These are phyloP conservation scores for Neoniphon sammara DNA, from an alignment of 2,797 vertebrate genomes.

Conservation along the genomic window DNA sequence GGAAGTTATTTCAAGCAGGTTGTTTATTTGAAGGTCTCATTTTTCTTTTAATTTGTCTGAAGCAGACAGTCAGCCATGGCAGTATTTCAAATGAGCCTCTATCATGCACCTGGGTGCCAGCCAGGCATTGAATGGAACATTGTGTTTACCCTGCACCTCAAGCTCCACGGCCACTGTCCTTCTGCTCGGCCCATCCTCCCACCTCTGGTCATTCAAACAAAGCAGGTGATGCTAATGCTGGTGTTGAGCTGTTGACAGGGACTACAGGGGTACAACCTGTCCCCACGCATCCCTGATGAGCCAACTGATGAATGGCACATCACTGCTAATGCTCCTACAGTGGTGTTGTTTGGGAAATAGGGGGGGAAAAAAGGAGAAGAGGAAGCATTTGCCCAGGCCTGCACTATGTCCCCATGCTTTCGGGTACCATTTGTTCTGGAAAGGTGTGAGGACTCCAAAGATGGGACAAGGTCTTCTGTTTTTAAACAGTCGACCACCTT, in stretches of 20 bases:
- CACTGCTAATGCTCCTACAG: conserved; percentile 57
- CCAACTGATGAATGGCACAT: conserved; percentile 64
- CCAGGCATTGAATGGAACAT: conserved; percentile 53
- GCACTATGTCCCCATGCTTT: conserved; percentile 19
- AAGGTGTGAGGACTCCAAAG: conserved; percentile 14
- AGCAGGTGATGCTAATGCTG: conserved; percentile 64
- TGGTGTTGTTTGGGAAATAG: conserved; percentile 54
- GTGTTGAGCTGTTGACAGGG: conserved; percentile 61
- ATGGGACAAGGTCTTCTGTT: conserved; percentile 44
- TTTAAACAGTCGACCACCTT: conserved; percentile 32
- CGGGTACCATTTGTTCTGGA: conserved; percentile 41
- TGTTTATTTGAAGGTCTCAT: conserved; percentile 35
- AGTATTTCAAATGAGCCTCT: conserved; percentile 47
- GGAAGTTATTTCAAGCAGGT: conserved; percentile 31
- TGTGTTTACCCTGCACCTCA: conserved; percentile 53
- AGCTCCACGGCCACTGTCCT: conserved; percentile 17
- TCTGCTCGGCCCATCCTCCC: conserved; percentile 5
- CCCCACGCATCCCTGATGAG: conserved; percentile 64
- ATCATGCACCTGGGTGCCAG: conserved; percentile 46
- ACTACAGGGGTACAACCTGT: conserved; percentile 66
- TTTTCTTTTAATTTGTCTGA: conserved; percentile 48
- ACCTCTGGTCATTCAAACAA: conserved; percentile 45
- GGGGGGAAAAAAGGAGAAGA: conserved; percentile 25
- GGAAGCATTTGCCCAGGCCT: conserved; percentile 27
- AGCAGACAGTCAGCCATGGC: conserved; percentile 32